Conservation (phyloP, 2,797 vertebrate genomes). For the Pygocentrus nattereri region DNA sequence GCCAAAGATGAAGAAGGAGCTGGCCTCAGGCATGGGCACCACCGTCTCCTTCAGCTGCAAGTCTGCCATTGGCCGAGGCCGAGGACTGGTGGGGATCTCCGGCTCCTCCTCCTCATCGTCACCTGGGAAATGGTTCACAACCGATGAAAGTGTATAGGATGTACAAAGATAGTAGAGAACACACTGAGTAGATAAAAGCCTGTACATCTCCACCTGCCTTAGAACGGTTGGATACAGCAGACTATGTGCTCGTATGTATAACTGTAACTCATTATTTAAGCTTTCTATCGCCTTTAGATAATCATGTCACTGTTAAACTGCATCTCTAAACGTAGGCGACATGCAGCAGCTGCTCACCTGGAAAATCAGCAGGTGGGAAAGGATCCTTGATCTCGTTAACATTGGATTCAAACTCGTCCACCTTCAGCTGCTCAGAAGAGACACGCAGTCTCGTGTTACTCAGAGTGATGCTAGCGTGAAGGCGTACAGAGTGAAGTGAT, state of each 20-base stretch:
- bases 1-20: constrained; percentile 94
- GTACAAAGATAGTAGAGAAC: too few species aligned
- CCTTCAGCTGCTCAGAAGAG: constrained; percentile 82
- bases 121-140: too few species aligned
- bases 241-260: too few species aligned
- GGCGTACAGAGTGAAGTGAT: too few species aligned
- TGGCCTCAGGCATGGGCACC: constrained; percentile 93
- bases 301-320: not conserved
- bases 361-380: constrained; percentile 94
- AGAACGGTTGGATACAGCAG: too few species aligned
- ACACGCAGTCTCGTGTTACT: not conserved
- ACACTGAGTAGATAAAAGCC: too few species aligned
- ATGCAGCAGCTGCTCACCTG: constrained; percentile 75
- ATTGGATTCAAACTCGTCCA: constrained; percentile 94
- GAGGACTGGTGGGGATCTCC: constrained; percentile 90
- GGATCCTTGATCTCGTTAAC: constrained; percentile 96
- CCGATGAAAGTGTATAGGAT: too few species aligned
- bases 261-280: too few species aligned
- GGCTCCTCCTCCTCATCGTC: constrained; percentile 96
- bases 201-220: too few species aligned
- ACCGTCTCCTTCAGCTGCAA: constrained; percentile 94
- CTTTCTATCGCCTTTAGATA: too few species aligned
- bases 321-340: too few species aligned
- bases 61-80: constrained; percentile 92
- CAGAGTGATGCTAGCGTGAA: too few species aligned